phyloP scores from a whole-genome alignment of 2,888 invertebrate species.

The Taphrorychus bicolor region DNA sequence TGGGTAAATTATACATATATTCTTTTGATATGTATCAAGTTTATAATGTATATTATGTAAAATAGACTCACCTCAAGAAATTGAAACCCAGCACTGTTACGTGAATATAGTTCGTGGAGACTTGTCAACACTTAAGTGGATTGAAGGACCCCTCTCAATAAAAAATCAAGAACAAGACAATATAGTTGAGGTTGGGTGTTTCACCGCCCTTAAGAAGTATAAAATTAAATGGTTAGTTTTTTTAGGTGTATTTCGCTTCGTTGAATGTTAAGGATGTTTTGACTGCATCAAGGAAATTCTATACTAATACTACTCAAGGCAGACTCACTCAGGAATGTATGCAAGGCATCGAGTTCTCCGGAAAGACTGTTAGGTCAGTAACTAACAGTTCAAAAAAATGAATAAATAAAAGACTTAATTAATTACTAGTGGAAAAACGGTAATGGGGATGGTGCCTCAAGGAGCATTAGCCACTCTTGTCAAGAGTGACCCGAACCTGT shows the following conservation, averaged over 20 bases:
- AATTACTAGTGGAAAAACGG: constrained; percentile 49
- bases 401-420: too few species aligned
- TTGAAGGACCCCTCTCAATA: constrained; percentile 68
- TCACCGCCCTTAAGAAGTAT: too few species aligned
- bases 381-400: too few species aligned
- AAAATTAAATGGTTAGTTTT: too few species aligned
- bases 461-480: constrained; percentile 66
- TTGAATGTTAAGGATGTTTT: constrained; percentile 93
- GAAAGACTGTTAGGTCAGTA: constrained; percentile 52
- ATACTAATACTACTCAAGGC: constrained; percentile 76
- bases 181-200: too few species aligned
- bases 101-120: constrained; percentile 86
- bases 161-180: too few species aligned
- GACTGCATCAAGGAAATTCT: constrained; percentile 90
- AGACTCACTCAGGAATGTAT: constrained; percentile 71
- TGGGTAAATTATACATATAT: too few species aligned
- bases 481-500: constrained; percentile 58
- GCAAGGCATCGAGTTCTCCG: constrained; percentile 74
- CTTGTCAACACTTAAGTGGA: constrained; percentile 81
- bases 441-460: constrained; percentile 61
- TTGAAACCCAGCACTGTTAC: constrained; percentile 72
- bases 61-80: constrained; percentile 57
- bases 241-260: constrained; percentile 70
- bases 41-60: too few species aligned
- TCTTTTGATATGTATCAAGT: background rate